A percentile compares a stretch with the other conserved stretches of the same genome.
These are phyloP conservation scores for Coelopa pilipes DNA, from an alignment of 2,888 invertebrate genomes.

Conservation along the genomic window DNA sequence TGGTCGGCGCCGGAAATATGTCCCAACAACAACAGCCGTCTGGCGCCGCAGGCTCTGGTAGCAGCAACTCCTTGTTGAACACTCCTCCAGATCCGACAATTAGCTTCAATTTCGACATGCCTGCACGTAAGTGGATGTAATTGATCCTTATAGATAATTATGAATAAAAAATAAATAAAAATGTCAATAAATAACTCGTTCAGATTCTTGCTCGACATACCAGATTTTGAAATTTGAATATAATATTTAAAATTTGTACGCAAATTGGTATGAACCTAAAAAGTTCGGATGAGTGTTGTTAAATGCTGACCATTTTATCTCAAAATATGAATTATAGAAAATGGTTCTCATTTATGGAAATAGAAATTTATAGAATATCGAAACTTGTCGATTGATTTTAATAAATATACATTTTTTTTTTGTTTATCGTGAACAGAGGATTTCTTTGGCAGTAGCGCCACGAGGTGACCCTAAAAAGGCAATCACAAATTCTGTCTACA, in stretches of 20 bases:
- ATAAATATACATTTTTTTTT: constrained; percentile 29
- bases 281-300: too few species aligned
- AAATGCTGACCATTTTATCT: too few species aligned
- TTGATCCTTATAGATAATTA: too few species aligned
- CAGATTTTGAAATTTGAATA: too few species aligned
- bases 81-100: constrained; percentile 64
- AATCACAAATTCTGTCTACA: constrained; percentile 22
- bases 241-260: too few species aligned
- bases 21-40: constrained; percentile 46
- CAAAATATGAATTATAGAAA: background rate
- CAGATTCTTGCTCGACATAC: too few species aligned
- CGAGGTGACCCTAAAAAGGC: constrained; percentile 76
- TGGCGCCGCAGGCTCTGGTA: constrained; percentile 9
- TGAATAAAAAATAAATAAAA: background rate
- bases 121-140: constrained; percentile 64
- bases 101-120: constrained; percentile 63
- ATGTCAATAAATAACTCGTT: too few species aligned
- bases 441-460: constrained; percentile 79
- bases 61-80: constrained; percentile 60
- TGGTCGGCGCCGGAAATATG: constrained; percentile 54
- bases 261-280: too few species aligned
- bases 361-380: background rate
- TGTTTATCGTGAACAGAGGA: constrained; percentile 68
- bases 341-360: too few species aligned
- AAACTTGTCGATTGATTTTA: constrained; percentile 13